Conservation (phyloP, 2,113 vertebrate species). For the Prochilodus magdalenae region DNA sequence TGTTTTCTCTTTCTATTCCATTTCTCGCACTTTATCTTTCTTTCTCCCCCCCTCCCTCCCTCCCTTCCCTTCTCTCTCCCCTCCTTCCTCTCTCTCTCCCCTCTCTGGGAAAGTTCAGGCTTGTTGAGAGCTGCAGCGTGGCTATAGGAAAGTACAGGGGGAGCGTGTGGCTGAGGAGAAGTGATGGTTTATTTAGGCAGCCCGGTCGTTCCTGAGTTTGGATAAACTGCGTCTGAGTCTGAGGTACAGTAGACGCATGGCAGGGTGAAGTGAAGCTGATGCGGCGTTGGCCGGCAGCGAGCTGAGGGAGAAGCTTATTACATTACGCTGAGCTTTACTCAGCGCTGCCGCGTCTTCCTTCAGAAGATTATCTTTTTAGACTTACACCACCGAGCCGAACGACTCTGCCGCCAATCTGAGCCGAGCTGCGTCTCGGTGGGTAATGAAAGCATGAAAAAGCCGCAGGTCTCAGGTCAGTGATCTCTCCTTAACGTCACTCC, state of each 20-base stretch:
- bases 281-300: neutral
- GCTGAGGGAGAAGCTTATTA: neutral
- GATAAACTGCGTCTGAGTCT: neutral
- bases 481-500: neutral
- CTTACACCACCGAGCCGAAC: neutral
- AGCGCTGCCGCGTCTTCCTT: neutral
- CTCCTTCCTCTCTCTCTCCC: neutral
- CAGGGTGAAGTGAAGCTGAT: neutral
- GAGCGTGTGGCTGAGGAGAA: neutral
- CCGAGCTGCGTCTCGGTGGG: neutral
- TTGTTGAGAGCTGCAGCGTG: neutral
- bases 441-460: neutral
- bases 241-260: conserved; percentile 2
- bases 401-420: neutral
- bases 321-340: neutral
- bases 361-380: neutral
- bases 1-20: neutral
- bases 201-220: neutral
- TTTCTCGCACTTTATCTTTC: neutral
- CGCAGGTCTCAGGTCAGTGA: neutral
- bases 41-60: neutral
- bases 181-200: neutral
- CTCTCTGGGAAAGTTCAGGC: neutral
- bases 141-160: neutral
- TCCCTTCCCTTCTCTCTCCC: neutral